Evolutionary conservation across 2,888 invertebrate species (phyloP).

Genomic region (Polylopha cassiicola): DNA sequence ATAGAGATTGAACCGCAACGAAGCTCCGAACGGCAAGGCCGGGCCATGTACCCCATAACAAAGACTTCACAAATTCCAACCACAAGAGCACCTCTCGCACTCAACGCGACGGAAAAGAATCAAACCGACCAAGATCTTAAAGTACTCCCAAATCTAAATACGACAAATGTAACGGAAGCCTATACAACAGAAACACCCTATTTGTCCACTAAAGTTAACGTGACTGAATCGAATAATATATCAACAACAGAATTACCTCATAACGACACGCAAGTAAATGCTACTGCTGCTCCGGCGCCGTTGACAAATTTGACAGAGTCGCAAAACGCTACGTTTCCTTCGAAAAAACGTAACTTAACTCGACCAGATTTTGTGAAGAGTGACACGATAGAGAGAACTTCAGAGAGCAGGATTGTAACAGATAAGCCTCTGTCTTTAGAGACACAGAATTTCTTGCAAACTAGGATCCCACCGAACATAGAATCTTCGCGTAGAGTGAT

Average conservation of each 20-base stretch:
- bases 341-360: constrained; percentile 56
- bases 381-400: constrained; percentile 46
- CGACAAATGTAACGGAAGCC: constrained; percentile 19
- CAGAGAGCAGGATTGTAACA: constrained; percentile 64
- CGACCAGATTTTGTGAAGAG: constrained; percentile 56
- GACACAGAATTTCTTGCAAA: constrained; percentile 57
- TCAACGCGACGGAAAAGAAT: constrained; percentile 40
- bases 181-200: constrained; percentile 30
- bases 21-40: constrained; percentile 48
- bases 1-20: constrained; percentile 37
- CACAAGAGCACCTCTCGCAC: constrained; percentile 28
- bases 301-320: constrained; percentile 45
- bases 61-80: constrained; percentile 44
- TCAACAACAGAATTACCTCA: constrained; percentile 26
- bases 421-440: constrained; percentile 67
- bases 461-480: constrained; percentile 60
- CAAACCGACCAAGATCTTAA: constrained; percentile 28
- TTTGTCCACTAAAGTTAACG: constrained; percentile 37
- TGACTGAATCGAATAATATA: constrained; percentile 32
- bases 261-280: constrained; percentile 35
- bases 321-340: constrained; percentile 49
- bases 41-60: constrained; percentile 65
- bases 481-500: constrained; percentile 62
- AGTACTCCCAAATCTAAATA: constrained; percentile 22
- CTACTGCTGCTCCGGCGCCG: constrained; percentile 29